Evolutionary conservation across 2,797 vertebrate genomes (phyloP).

Genomic region (Erethizon dorsatum): DNA sequence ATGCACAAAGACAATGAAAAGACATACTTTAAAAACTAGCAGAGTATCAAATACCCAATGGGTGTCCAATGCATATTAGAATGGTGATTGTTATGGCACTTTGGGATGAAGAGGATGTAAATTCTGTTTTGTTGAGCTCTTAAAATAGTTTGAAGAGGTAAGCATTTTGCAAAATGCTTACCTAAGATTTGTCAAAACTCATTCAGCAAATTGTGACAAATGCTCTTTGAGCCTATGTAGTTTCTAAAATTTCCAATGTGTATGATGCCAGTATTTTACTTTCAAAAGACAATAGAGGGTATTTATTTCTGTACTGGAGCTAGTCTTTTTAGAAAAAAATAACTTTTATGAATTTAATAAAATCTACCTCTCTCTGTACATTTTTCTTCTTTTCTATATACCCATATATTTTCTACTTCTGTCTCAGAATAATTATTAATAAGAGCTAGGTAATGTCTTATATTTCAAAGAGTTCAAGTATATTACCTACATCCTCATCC

Average conservation of each 20-base stretch:
- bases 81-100: neutral
- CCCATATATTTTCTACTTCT: neutral
- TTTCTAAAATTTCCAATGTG: conserved; percentile 1
- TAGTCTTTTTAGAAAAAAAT: conserved; percentile 35
- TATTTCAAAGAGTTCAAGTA: conserved; percentile 31
- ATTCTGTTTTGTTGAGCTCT: conserved; percentile 19
- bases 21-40: conserved; percentile 6
- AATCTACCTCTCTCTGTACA: neutral
- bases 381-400: conserved; percentile 23
- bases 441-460: neutral
- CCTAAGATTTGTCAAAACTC: conserved; percentile 29
- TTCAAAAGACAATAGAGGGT: neutral
- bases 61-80: conserved; percentile 23
- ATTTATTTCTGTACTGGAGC: neutral
- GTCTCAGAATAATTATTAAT: conserved; percentile 48
- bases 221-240: neutral
- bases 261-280: neutral
- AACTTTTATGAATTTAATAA: neutral
- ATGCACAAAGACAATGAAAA: conserved; percentile 45
- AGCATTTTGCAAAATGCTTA: conserved; percentile 41
- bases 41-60: neutral
- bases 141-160: conserved; percentile 16
- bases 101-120: neutral
- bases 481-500: neutral
- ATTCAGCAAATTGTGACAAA: neutral